Evolutionary conservation across 2,797 vertebrate species (phyloP), one percentile per base, ranked within the genome.

Genomic region (Loriculus beryllinus): DNA sequence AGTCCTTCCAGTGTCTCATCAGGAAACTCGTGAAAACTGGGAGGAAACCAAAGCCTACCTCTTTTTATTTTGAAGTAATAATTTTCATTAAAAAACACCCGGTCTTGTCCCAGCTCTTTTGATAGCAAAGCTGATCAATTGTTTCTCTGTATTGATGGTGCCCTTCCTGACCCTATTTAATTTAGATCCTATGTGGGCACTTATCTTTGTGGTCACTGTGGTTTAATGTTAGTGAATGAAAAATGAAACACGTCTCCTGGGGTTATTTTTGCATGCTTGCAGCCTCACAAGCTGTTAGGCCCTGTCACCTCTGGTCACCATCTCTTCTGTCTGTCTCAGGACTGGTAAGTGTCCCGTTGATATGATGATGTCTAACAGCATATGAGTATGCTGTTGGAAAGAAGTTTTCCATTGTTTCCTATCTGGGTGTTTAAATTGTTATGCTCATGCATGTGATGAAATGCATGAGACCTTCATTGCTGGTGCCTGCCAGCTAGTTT

Each of bases 161-260:
- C 62, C 60, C 76, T 91, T 96, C 16, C 29, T 91, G 89, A 92
- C 90, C 79, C 84, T 65, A 75, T 84, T 97, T 96, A 93, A 96
- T 97, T 84, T 95, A 87, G 64, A 75, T 90, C 83, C 49, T 74
- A 6, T 85, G 69, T 65, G 80, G 47, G 33, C 47, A 93, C 37
- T 94, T 95, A 81, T 95, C 87, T 82, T 70, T 64, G 87, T 92
- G 94, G 93, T 81, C 83, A 39, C 57, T 51, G 82, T 52, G 77
- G 74, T 92, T 95, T 92, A 82, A 56, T 48, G 43, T 88, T 81
- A 83, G 88, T 74, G 75, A 81, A 6, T 94, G 93, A 94, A 93
- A 93, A 95, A 79, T 51, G 76, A 91, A 72, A 94, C 40, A 39
- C 9, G 56, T 56, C 22, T 95, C 67, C 82, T 48, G 67, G 22